Conservation (phyloP, 1,140 invertebrate species). For the Pygmarrhopalites habei region DNA sequence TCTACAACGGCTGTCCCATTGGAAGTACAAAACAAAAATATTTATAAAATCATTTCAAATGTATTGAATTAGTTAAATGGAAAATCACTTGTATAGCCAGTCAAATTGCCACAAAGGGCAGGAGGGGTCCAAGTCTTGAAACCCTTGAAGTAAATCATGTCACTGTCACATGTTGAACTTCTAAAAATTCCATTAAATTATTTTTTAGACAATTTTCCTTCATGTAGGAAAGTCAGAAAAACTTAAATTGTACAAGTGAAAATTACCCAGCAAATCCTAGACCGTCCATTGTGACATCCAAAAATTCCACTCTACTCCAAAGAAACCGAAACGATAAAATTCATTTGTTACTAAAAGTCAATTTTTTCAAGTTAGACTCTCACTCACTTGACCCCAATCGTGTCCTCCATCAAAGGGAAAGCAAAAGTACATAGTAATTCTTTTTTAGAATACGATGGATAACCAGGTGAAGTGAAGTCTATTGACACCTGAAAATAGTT, state of each 20-base stretch:
- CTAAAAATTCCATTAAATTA: conserved; percentile 5
- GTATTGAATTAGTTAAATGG: no score
- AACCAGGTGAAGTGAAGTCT: conserved; percentile 25
- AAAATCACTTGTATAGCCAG: conserved; percentile 25
- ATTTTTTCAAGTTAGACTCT: not conserved
- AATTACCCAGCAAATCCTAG: not conserved
- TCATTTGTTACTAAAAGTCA: no score
- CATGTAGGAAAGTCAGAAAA: no score
- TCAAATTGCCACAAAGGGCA: conserved; percentile 27
- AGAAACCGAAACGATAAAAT: no score
- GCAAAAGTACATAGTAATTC: conserved; percentile 21
- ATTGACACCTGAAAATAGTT: no score
- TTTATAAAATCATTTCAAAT: no score
- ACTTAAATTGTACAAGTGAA: no score
- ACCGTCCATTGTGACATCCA: conserved; percentile 25
- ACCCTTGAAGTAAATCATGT: conserved; percentile 27
- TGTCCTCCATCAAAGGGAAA: conserved; percentile 11
- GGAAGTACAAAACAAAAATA: no score
- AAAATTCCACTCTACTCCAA: conserved; percentile 20
- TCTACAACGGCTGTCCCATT: no score
- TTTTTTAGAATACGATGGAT: conserved; percentile 7
- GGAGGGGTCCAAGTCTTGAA: conserved; percentile 29
- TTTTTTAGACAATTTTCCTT: no score
- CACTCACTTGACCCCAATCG: conserved; percentile 16
- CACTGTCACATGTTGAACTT: conserved; percentile 20